These are phyloP conservation scores for Brachypteracias leptosomus DNA, from an alignment of 2,113 vertebrate species.

Conservation along the genomic window DNA sequence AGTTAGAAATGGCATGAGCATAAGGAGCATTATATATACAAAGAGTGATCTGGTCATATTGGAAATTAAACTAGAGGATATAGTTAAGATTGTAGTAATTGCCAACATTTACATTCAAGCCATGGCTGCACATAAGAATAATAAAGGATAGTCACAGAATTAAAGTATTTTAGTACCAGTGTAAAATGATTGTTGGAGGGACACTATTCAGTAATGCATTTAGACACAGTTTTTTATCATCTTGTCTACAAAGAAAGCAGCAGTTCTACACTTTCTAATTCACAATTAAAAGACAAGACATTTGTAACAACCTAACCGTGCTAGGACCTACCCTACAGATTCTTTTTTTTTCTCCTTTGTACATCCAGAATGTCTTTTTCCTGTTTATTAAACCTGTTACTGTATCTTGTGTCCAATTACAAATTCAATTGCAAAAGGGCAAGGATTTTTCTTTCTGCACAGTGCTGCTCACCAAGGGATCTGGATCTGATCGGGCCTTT, in stretches of 20 bases:
- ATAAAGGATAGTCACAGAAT: not conserved
- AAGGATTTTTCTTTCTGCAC: not conserved
- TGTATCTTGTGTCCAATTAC: not conserved
- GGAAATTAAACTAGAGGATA: not conserved
- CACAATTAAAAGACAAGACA: not conserved
- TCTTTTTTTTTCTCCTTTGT: not conserved
- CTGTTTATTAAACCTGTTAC: not conserved
- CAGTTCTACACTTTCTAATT: not conserved
- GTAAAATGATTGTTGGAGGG: not conserved
- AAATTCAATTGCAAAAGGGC: not conserved
- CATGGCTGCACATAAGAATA: not conserved
- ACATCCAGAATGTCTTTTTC: not conserved
- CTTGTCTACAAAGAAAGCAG: not conserved
- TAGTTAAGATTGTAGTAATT: not conserved
- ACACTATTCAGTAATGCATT: not conserved
- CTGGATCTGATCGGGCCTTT: not conserved
- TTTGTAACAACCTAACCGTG: not conserved
- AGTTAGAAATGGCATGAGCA: not conserved
- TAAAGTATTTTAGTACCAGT: not conserved
- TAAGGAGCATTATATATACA: not conserved
- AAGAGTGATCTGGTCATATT: not conserved
- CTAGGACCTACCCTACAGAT: not conserved
- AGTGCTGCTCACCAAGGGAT: not conserved
- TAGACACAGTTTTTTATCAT: not conserved
- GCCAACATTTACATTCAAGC: not conserved